Conservation (phyloP, 2,113 vertebrate genomes). For the Noctilio leporinus region DNA sequence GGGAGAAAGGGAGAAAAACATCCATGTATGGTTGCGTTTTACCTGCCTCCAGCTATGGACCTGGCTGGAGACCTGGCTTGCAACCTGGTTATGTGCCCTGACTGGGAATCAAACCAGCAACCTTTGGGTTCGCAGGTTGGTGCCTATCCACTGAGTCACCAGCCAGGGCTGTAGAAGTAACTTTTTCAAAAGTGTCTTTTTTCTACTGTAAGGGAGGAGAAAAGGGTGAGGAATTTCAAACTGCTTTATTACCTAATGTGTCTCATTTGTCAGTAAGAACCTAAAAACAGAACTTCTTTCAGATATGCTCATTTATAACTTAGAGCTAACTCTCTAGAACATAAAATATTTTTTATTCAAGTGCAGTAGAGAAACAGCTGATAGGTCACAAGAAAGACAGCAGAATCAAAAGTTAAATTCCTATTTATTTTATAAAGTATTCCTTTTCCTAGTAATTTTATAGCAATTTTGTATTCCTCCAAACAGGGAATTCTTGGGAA, state of each 20-base stretch:
- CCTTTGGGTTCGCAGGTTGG: too few species aligned
- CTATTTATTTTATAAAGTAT: constrained; percentile 15
- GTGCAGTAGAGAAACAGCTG: neutral
- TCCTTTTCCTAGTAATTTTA: neutral
- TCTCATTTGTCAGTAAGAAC: neutral
- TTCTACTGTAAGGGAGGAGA: neutral
- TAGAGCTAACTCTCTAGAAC: neutral
- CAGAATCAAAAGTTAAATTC: neutral
- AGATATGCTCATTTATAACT: neutral
- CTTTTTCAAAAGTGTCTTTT: neutral
- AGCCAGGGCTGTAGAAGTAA: too few species aligned
- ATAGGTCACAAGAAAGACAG: neutral
- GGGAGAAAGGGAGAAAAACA: too few species aligned
- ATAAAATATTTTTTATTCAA: neutral
- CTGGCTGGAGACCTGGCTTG: too few species aligned
- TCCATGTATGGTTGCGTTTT: too few species aligned
- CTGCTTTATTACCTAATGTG: neutral
- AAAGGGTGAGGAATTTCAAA: neutral
- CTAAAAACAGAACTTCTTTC: neutral
- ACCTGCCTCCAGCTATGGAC: too few species aligned
- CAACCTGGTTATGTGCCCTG: too few species aligned
- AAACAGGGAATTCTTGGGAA: neutral
- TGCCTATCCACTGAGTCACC: too few species aligned
- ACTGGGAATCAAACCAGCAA: too few species aligned
- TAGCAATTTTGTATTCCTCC: neutral